phyloP scores from a whole-genome alignment of 2,797 vertebrate species.

The Steatocranus sp. region DNA sequence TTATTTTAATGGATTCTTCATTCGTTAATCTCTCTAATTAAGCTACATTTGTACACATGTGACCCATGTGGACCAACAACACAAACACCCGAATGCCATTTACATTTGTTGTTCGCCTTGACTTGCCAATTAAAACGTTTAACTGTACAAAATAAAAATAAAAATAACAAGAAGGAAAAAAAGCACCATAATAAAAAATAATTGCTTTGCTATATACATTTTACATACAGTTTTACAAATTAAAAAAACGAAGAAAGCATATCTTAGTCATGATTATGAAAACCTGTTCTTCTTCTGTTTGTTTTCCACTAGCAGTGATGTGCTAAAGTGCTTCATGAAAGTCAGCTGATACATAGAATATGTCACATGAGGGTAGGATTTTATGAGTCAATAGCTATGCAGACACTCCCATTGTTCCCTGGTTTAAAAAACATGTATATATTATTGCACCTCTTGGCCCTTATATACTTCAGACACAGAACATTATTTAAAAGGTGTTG shows the following conservation, averaged over 20 bases:
- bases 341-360: background rate
- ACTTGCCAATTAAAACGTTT: background rate
- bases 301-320: background rate
- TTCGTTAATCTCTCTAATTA: background rate
- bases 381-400: background rate
- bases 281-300: background rate
- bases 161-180: background rate
- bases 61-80: background rate
- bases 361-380: background rate
- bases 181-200: conserved; percentile 7
- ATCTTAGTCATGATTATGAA: background rate
- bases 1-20: background rate
- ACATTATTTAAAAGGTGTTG: background rate
- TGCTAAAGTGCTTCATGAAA: background rate
- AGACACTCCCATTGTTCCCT: background rate
- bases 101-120: background rate
- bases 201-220: conserved; percentile 39
- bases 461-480: background rate
- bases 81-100: background rate
- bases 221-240: background rate
- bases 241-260: background rate
- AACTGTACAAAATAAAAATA: conserved; percentile 19
- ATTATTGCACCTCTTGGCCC: conserved; percentile 1
- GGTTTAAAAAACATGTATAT: background rate
- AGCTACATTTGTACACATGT: background rate